Evolutionary conservation across 2,113 vertebrate genomes (phyloP), one percentile per base, ranked within the genome.

Genomic region (Myiagra hebetior): DNA sequence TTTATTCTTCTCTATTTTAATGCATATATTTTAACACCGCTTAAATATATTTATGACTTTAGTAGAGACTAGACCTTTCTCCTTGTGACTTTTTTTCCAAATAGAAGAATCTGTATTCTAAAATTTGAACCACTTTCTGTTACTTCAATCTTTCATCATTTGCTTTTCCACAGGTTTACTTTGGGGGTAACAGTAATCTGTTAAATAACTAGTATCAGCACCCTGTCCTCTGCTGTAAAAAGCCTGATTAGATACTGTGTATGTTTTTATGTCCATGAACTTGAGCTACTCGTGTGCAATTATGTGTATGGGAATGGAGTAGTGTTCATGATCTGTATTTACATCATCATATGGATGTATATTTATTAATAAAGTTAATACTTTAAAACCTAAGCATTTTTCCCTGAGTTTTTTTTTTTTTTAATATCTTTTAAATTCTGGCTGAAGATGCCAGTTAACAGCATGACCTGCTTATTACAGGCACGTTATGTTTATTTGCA

Each of bases 301-400:
- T 98, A 98, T 96, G 98, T 98, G 97, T 98, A 98, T 98, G 98
- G 97, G 98, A 98, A 98, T 98, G 98, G 98, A 98, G 98, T 98
- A 98, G 98, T 98, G 98, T 98, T 98, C 98, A 98, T 98, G 98
- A 98, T 98, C 97, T 98, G 98, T 98, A 98, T 97, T 97, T 98
- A 98, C 97, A 98, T 98, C 97, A 98, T 98, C 98, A 98, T 98
- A 98, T 98, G 98, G 98, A 98, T 98, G 98, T 98, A 98, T 98
- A 98, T 98, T 98, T 98, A 98, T 98, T 98, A 98, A 98, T 98
- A 98, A 98, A 98, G 98, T 98, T 96, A 98, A 97, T 98, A 97
- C 98, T 98, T 98, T 97, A 97, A 98, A 97, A 94, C 70, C 65
- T 72, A 95, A 33, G 28, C 2, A 1, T 35, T 68, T 92, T 73